phyloP scores from a whole-genome alignment of 2,888 invertebrate species.

The Pyrrhosoma nymphula region DNA sequence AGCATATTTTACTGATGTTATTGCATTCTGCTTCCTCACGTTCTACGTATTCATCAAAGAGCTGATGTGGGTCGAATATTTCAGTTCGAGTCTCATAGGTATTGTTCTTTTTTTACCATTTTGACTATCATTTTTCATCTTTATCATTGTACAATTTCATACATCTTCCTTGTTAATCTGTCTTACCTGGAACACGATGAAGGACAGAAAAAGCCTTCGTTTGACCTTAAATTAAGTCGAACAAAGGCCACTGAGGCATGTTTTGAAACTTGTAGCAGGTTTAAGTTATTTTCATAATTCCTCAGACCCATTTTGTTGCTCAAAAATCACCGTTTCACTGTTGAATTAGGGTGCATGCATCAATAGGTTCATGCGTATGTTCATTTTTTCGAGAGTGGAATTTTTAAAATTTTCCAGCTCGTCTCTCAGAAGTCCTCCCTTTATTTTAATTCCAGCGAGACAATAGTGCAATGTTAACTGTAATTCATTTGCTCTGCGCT shows the following conservation, averaged over 20 bases:
- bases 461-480: background rate
- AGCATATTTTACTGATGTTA: too few relatives aligned
- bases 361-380: background rate
- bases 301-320: background rate
- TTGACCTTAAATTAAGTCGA: background rate
- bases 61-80: too few relatives aligned
- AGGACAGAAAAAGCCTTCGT: background rate
- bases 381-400: background rate
- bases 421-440: background rate
- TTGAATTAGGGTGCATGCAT: background rate
- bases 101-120: too few relatives aligned
- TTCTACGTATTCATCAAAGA: too few relatives aligned
- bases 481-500: background rate
- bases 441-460: background rate
- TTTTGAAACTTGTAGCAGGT: background rate
- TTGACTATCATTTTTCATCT: too few relatives aligned
- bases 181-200: too few relatives aligned
- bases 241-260: background rate
- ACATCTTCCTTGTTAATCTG: too few relatives aligned
- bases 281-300: background rate
- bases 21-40: too few relatives aligned
- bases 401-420: background rate
- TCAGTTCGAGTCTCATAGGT: too few relatives aligned
- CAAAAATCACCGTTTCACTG: background rate
- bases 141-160: too few relatives aligned